Evolutionary conservation across 1,140 invertebrate genomes (phyloP).

Genomic region (Scaptomyza pallida): DNA sequence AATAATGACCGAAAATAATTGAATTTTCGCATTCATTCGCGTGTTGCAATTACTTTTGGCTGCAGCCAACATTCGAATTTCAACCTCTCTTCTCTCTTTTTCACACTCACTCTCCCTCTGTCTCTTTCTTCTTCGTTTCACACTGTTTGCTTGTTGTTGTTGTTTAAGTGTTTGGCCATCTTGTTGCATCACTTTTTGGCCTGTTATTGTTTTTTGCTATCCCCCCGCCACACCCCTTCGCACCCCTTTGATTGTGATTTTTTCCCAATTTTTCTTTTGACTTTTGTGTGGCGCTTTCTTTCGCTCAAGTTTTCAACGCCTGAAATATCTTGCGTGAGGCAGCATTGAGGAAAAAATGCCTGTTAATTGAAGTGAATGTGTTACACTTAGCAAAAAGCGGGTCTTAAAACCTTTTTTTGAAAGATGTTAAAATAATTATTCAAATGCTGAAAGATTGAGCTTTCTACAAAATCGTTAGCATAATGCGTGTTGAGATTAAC

Average conservation of each 20-base stretch:
- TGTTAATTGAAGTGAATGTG: constrained; percentile 16
- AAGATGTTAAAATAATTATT: no score
- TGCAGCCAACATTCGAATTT: no score
- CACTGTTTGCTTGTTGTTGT: constrained; percentile 8
- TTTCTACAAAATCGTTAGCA: not conserved
- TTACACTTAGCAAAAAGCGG: not conserved
- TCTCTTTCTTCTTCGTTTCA: not conserved
- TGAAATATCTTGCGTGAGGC: not conserved
- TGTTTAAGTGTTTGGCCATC: constrained; percentile 1
- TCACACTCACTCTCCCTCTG: not conserved
- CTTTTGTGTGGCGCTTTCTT: no score
- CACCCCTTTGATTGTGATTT: constrained; percentile 12
- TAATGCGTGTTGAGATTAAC: constrained; percentile 17
- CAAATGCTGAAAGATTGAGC: no score
- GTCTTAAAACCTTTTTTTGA: not conserved
- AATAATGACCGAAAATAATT: constrained; percentile 70
- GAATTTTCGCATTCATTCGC: constrained; percentile 71
- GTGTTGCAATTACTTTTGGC: constrained; percentile 63
- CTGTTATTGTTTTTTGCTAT: constrained; percentile 26
- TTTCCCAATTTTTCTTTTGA: constrained; percentile 10
- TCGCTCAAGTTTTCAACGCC: no score
- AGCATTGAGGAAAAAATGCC: not conserved
- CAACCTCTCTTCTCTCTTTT: no score
- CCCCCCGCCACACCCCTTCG: no score
- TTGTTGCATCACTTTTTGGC: constrained; percentile 22